A percentile compares a stretch with the other conserved stretches of the same genome.
Conservation (phyloP, 2,113 vertebrate genomes). For the Canis aureus region DNA sequence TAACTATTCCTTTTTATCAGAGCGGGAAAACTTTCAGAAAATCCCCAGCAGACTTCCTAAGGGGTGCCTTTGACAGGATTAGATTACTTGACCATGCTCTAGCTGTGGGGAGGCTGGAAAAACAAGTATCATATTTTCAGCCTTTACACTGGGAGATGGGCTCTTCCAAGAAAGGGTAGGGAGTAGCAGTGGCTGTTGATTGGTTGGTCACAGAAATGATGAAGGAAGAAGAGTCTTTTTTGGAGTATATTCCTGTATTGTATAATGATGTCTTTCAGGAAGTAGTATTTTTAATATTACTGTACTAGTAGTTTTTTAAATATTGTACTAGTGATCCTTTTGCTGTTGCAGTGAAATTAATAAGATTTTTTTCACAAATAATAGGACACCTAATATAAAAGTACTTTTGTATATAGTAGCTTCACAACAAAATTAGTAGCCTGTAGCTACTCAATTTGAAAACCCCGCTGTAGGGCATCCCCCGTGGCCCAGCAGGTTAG, state of each 20-base stretch:
- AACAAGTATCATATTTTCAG: not conserved
- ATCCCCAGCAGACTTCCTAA: slow-evolving; percentile 34
- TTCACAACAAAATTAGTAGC: slow-evolving; percentile 43
- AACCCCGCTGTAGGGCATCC: not conserved
- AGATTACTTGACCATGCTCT: not conserved
- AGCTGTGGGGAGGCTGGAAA: not conserved
- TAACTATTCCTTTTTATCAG: slow-evolving; percentile 7
- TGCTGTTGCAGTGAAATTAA: slow-evolving; percentile 14
- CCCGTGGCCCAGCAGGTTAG: no score
- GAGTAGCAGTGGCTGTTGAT: not conserved
- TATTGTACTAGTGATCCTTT: not conserved
- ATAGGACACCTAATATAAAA: slow-evolving; percentile 33
- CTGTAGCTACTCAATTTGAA: not conserved
- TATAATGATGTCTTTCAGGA: not conserved
- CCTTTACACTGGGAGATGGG: not conserved
- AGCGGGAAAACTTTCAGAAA: slow-evolving; percentile 46
- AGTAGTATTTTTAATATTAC: slow-evolving; percentile 18
- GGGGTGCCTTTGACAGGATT: slow-evolving; percentile 1
- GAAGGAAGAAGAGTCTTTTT: not conserved
- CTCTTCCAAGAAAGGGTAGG: not conserved
- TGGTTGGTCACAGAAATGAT: not conserved
- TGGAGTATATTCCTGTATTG: not conserved
- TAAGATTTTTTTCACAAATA: not conserved
- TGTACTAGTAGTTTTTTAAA: slow-evolving; percentile 20
- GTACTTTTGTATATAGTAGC: not conserved